Percentiles rank a stretch among this genome's conserved stretches.
These are phyloP conservation scores for Belgica antarctica DNA, from an alignment of 2,888 invertebrate genomes.

Conservation along the genomic window DNA sequence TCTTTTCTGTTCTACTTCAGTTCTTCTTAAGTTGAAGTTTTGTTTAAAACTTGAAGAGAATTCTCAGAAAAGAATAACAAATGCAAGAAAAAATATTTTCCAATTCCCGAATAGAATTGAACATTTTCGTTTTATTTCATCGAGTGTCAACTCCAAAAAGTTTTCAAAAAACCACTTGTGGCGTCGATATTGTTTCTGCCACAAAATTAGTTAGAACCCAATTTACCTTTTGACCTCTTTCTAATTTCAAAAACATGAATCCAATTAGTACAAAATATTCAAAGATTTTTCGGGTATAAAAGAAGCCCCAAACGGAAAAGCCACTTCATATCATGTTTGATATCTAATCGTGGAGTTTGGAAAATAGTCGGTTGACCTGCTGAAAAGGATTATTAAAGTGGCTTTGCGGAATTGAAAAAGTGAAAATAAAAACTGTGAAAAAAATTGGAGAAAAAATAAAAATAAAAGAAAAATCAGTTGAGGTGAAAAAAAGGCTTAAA, in stretches of 20 bases:
- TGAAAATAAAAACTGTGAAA: background rate
- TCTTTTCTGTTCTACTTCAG: no score
- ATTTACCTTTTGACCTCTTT: conserved; percentile 28
- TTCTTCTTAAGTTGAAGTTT: no score
- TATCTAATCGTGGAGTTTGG: background rate
- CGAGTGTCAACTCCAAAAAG: no score
- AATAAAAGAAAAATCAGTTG: background rate
- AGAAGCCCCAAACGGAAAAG: background rate
- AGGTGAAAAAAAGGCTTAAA: background rate
- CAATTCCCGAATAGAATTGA: no score
- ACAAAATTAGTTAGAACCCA: no score
- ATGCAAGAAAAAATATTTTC: background rate
- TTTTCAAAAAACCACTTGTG: no score
- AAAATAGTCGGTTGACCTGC: no score
- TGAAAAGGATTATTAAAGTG: background rate
- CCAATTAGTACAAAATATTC: background rate
- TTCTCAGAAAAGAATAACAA: background rate
- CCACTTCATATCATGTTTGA: conserved; percentile 22
- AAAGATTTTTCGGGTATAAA: conserved; percentile 17
- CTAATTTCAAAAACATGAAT: conserved; percentile 36
- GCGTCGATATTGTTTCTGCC: no score
- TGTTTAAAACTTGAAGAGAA: no score
- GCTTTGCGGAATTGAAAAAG: background rate
- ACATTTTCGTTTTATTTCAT: no score
- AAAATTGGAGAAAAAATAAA: background rate